Conservation (phyloP, 2,113 vertebrate species). For the Rhipidura dahli region DNA sequence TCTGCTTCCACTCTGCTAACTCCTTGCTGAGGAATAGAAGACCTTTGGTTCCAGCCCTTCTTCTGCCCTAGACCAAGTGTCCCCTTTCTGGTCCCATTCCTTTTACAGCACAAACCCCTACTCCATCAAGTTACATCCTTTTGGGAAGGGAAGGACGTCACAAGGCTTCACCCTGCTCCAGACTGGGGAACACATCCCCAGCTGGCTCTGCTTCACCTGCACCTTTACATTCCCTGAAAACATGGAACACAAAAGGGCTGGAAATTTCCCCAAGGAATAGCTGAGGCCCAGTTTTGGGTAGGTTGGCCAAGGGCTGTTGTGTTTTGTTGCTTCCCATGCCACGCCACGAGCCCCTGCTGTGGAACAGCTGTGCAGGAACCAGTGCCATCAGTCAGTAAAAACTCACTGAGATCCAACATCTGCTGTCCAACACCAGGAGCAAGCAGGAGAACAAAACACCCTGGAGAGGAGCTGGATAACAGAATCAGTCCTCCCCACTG, state of each 20-base stretch:
- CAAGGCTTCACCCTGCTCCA: not conserved
- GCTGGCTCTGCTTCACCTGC: not conserved
- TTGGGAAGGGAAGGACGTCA: not conserved
- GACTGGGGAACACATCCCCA: not conserved
- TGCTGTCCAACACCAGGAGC: not conserved
- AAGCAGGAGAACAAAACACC: not conserved
- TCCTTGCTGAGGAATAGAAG: not conserved
- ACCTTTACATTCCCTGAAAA: not conserved
- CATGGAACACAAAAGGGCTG: accelerated
- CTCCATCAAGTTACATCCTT: not conserved
- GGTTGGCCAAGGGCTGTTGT: not conserved
- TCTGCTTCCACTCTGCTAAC: not conserved
- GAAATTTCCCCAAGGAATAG: not conserved
- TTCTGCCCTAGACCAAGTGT: not conserved
- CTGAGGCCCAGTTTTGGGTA: not conserved
- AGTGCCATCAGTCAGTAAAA: not conserved
- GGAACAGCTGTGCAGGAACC: not conserved
- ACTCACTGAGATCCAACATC: not conserved
- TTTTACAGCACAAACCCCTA: not conserved
- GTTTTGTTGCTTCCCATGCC: not conserved
- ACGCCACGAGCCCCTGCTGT: accelerated
- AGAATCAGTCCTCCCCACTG: not conserved
- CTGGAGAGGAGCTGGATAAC: not conserved
- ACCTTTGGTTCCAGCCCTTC: not conserved
- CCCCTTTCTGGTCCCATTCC: not conserved